Conservation (phyloP, 2,888 invertebrate genomes). For the Daptonema setosum region DNA sequence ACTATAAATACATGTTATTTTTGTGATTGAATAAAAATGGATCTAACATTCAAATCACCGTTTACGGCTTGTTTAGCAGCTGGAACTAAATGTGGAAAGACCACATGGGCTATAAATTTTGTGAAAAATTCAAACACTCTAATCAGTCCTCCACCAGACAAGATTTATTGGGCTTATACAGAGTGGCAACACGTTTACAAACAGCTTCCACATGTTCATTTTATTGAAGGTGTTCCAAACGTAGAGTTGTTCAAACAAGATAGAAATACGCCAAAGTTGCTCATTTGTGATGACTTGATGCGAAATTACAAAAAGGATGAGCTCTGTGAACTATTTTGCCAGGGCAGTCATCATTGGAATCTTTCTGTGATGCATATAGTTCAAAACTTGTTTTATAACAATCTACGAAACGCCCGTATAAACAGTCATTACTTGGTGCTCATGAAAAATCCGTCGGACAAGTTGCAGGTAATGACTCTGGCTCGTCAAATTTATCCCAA, state of each 20-base stretch:
- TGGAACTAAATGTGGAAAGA: not conserved
- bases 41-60: not conserved
- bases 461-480: not conserved
- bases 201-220: not conserved
- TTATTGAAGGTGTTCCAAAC: not conserved
- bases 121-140: not conserved
- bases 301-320: not conserved
- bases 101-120: not conserved
- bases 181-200: not conserved
- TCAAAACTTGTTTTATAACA: not conserved
- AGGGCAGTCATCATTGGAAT: not conserved
- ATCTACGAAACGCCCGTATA: not conserved
- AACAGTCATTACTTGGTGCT: not conserved
- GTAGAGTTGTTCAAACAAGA: not conserved
- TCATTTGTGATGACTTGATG: too few species aligned
- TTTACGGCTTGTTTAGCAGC: not conserved
- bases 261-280: not conserved
- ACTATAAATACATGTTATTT: too few species aligned
- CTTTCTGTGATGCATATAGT: not conserved
- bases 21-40: too few species aligned
- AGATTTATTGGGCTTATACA: not conserved
- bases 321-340: not conserved
- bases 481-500: not conserved
- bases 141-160: not conserved
- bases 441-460: not conserved